Conservation (phyloP, 2,113 vertebrate genomes). For the Taurulus bubalis region DNA sequence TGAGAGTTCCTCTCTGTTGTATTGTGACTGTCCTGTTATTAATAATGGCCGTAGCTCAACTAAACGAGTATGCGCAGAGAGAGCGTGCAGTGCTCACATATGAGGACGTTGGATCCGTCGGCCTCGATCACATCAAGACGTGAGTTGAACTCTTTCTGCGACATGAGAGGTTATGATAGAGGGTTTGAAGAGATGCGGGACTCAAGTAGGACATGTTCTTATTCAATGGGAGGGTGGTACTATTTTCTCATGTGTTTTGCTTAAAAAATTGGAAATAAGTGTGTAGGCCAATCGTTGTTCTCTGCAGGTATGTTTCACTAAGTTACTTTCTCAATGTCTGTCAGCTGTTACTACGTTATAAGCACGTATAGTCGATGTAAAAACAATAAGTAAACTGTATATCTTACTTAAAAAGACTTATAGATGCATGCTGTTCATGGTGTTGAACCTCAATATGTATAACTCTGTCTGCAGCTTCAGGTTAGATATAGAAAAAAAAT, state of each 20-base stretch:
- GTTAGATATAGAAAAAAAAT: neutral
- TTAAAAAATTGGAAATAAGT: too few relatives aligned
- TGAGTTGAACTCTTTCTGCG: constrained; percentile 43
- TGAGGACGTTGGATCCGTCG: constrained; percentile 58
- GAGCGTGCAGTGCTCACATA: neutral
- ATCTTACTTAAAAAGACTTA: neutral
- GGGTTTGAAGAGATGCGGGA: neutral
- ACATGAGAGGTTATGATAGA: neutral
- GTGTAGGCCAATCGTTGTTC: too few relatives aligned
- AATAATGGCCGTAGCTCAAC: constrained; percentile 66
- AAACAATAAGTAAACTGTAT: too few relatives aligned
- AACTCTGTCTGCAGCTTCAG: neutral
- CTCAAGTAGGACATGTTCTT: too few relatives aligned
- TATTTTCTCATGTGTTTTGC: too few relatives aligned
- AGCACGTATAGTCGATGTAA: too few relatives aligned
- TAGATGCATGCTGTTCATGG: neutral
- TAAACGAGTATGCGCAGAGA: constrained; percentile 69
- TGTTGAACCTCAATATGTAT: neutral
- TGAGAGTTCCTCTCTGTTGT: neutral
- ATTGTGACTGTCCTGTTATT: accelerated
- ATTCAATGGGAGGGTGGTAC: too few relatives aligned
- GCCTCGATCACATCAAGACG: constrained; percentile 77
- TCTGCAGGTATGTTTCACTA: too few relatives aligned
- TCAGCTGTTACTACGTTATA: too few relatives aligned
- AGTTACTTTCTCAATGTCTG: too few relatives aligned